Percentiles rank a stretch among this genome's conserved stretches.
These are phyloP conservation scores for Catalaphyllia jardinei DNA, from an alignment of 64 coral and sea anemone genomes.

Conservation along the genomic window DNA sequence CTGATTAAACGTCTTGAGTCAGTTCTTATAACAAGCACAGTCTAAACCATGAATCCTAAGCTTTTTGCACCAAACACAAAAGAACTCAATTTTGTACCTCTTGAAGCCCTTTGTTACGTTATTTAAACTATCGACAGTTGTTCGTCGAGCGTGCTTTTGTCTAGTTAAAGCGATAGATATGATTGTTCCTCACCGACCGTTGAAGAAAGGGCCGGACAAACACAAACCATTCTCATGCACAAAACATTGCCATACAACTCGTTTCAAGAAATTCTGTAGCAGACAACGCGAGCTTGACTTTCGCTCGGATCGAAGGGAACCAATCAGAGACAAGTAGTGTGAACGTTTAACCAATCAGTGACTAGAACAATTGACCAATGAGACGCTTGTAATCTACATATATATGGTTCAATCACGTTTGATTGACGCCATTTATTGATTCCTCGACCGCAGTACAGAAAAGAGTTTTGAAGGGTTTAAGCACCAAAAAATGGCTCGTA, in stretches of 20 bases:
- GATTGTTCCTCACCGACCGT: background rate
- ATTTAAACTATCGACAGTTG: background rate
- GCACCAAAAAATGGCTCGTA: constrained; percentile 39
- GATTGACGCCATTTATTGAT: constrained; percentile 30
- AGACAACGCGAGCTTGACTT: constrained; percentile 43
- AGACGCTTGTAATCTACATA: background rate
- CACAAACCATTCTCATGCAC: background rate
- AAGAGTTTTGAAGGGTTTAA: background rate
- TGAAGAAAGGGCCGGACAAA: background rate
- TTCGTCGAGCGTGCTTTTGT: background rate
- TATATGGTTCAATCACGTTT: background rate
- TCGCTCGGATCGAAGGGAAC: constrained; percentile 38
- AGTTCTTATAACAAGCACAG: no score
- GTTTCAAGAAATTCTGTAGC: background rate
- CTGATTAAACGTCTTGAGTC: background rate
- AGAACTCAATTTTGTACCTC: background rate
- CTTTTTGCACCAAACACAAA: background rate
- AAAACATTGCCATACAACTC: background rate
- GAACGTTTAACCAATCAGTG: constrained; percentile 18
- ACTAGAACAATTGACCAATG: constrained; percentile 18
- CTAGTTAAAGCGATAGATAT: background rate
- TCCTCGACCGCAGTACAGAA: background rate
- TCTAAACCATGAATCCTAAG: background rate
- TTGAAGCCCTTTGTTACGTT: background rate
- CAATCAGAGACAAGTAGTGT: constrained; percentile 1